phyloP scores from a whole-genome alignment of 2,797 vertebrate genomes.

The Sphaeramia orbicularis region DNA sequence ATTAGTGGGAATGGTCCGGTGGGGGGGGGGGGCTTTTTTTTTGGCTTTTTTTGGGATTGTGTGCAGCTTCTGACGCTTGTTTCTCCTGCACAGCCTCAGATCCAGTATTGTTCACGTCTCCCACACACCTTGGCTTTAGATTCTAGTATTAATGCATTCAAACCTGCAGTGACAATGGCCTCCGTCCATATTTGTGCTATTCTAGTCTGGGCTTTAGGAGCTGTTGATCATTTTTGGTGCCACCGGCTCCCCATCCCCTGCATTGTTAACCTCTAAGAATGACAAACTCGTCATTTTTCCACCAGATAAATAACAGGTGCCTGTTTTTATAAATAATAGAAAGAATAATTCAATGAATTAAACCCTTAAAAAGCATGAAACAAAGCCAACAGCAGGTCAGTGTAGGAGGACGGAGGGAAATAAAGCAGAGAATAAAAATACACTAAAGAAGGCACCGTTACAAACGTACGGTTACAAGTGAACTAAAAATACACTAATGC shows the following conservation, averaged over 20 bases:
- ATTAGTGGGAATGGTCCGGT: conserved; percentile 59
- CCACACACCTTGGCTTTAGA: conserved; percentile 55
- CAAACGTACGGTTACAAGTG: no score
- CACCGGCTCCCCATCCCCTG: conserved; percentile 1
- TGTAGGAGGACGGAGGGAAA: conserved; percentile 38
- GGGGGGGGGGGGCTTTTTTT: no score
- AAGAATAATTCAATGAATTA: conserved; percentile 1
- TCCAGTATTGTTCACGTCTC: conserved; percentile 58
- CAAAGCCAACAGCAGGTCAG: background rate
- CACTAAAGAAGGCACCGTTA: conserved; percentile 27
- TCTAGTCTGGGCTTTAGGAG: conserved; percentile 39
- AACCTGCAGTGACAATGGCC: conserved; percentile 52
- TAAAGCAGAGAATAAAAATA: conserved; percentile 25
- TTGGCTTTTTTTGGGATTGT: conserved; percentile 10
- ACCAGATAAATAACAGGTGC: conserved; percentile 7
- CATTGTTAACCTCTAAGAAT: conserved; percentile 6
- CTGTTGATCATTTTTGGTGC: conserved; percentile 20
- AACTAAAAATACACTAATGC: conserved; percentile 34
- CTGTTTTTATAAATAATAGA: conserved; percentile 32
- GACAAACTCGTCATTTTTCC: background rate
- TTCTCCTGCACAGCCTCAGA: conserved; percentile 66
- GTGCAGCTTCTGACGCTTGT: conserved; percentile 31
- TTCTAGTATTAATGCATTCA: conserved; percentile 53
- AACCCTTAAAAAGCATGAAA: conserved; percentile 16
- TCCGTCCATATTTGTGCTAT: conserved; percentile 52